Conservation (phyloP, 2,113 vertebrate genomes). For the Saccopteryx leptura region DNA sequence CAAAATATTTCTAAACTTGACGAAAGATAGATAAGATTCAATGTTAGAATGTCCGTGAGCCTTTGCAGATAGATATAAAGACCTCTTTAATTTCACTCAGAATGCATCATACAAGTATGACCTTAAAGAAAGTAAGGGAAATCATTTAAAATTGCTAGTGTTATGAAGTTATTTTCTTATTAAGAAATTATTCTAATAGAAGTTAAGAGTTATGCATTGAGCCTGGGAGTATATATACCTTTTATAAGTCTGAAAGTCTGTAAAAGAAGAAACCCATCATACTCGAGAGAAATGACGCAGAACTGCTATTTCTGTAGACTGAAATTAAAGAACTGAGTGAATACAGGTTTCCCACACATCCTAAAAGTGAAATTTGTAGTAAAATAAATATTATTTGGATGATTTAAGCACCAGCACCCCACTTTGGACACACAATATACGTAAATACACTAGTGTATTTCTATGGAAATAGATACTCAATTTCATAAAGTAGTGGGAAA, state of each 20-base stretch:
- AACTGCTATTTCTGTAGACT: constrained; percentile 23
- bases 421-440: not conserved
- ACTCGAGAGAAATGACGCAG: not conserved
- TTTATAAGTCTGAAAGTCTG: constrained; percentile 4
- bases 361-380: constrained; percentile 29
- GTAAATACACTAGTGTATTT: constrained; percentile 48
- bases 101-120: not conserved
- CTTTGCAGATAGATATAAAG: not conserved
- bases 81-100: not conserved
- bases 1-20: not conserved
- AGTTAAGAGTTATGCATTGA: constrained; percentile 11
- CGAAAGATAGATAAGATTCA: not conserved
- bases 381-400: constrained; percentile 25
- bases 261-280: not conserved
- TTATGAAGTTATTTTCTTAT: constrained; percentile 13
- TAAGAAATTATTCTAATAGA: not conserved
- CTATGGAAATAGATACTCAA: not conserved
- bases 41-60: not conserved
- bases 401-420: not conserved
- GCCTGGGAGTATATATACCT: not conserved
- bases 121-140: not conserved
- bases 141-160: constrained; percentile 18
- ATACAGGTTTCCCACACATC: not conserved
- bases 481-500: constrained; percentile 48
- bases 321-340: constrained; percentile 20